Base-by-base conservation (phyloP, 2,797 vertebrate species). In the Manis javanica region DNA sequence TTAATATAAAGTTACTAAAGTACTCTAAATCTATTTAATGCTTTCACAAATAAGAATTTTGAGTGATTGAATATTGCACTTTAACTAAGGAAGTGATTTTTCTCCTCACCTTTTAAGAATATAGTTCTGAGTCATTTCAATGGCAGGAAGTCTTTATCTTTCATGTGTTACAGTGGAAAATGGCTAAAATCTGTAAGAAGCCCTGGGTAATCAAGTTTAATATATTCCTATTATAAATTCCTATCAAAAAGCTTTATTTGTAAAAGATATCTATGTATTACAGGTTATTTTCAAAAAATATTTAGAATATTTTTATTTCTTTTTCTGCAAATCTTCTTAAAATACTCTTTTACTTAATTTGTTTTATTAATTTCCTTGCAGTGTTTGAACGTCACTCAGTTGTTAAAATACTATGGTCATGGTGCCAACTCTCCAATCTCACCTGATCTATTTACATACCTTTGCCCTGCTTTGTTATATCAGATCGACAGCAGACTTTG, bases 401-500 rank as follows among this genome's bases (percentile, higher is more conserved):
- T 99, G 92, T 98, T 99, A 71, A 94, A 96, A 74, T 98, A 99
- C 98, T 99, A 99, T 5, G 99, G 99, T 87, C 98, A 99, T 95
- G 99, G 98, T 94, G 96, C 98, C 0, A 98, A 98, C 46, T 98
- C 99, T 16, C 98, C 98, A n/a, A 99, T 99, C 98, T 99, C 99
- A 81, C 99, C 99, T 3, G 98, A 97, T n/a, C 98, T 99, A 91
- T 99, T 99, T 87, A 98, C 99, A 5, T 99, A 99, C 97, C 98
- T 99, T 91, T 99, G 99, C 93, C 99, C 99, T 2, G 99, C 99
- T 11, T 97, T 99, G 97, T 99, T 99, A 1, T 99, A 99, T 98
- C 99, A 99, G 97, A 99, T 99, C 49, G 99, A 99, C 97, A 99
- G 99, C 64, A 99, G 99, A 11, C 98, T 99, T 96, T 99, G 99